Percentiles rank a stretch among this genome's conserved stretches.
Evolutionary conservation across 1,140 invertebrate genomes (phyloP).

Genomic region (Rhyzopertha dominica): DNA sequence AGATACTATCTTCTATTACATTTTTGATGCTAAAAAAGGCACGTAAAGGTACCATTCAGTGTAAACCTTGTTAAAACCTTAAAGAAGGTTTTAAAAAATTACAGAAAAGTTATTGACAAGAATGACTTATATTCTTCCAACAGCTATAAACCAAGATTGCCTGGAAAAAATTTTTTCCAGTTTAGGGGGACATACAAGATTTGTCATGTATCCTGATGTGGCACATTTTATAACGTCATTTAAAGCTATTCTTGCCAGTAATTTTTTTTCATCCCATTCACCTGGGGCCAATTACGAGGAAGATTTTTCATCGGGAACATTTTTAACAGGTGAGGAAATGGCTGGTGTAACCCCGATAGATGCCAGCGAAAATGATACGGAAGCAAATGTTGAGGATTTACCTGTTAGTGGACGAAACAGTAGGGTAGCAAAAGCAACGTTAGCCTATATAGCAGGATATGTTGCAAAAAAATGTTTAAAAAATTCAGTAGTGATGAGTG

Average conservation of each 20-base stretch:
- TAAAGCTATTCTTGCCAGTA: conserved; percentile 16
- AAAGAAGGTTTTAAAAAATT: too few relatives aligned
- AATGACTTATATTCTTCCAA: too few relatives aligned
- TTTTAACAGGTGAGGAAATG: conserved; percentile 6
- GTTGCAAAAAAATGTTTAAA: conserved; percentile 4
- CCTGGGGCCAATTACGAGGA: conserved; percentile 12
- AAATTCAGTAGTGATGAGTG: too few relatives aligned
- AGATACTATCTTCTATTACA: too few relatives aligned
- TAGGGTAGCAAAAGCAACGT: neutral
- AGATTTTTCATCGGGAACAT: conserved; percentile 8
- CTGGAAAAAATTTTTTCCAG: conserved; percentile 1
- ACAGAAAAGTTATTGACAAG: too few relatives aligned
- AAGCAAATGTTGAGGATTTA: too few relatives aligned
- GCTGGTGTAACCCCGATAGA: neutral
- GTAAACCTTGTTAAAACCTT: too few relatives aligned
- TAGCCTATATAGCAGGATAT: conserved; percentile 1
- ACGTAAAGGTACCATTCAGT: too few relatives aligned
- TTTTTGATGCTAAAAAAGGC: too few relatives aligned
- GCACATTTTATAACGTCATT: conserved; percentile 13
- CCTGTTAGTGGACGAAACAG: too few relatives aligned
- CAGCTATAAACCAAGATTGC: too few relatives aligned
- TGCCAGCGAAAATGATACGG: too few relatives aligned
- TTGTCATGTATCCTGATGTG: conserved; percentile 6
- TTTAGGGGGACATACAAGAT: conserved; percentile 6
- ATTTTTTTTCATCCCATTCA: conserved; percentile 14